Conservation (phyloP, 2,797 vertebrate species). For the Sebastes kiyomatsui region DNA sequence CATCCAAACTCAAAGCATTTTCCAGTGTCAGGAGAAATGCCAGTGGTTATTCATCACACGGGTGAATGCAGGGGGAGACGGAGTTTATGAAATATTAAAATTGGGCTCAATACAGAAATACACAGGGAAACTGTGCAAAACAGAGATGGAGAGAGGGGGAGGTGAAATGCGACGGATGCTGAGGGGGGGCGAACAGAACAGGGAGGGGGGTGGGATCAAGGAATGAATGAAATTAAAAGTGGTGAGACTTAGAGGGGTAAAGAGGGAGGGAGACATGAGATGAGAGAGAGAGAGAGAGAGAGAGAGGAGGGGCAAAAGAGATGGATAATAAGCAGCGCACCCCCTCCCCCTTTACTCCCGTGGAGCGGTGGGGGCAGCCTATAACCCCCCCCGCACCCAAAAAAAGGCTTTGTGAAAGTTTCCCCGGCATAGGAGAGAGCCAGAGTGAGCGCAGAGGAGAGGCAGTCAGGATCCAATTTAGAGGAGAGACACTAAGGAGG, state of each 20-base stretch:
- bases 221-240: conserved; percentile 80
- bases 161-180: conserved; percentile 55
- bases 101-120: conserved; percentile 40
- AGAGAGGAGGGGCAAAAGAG: conserved; percentile 75
- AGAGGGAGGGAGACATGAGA: conserved; percentile 68
- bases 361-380: conserved; percentile 78
- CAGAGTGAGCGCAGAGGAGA: conserved; percentile 59
- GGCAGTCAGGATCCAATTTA: conserved; percentile 61
- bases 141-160: conserved; percentile 53
- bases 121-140: conserved; percentile 26
- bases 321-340: conserved; percentile 76
- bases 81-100: conserved; percentile 72
- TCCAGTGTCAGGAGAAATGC: conserved; percentile 2
- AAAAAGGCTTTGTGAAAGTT: conserved; percentile 80
- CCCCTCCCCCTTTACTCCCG: conserved; percentile 80
- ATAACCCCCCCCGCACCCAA: conserved; percentile 50
- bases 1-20: background rate
- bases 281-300: conserved; percentile 66
- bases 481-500: conserved; percentile 44
- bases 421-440: conserved; percentile 68
- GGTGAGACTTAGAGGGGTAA: conserved; percentile 63
- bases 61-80: background rate
- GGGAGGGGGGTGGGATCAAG: conserved; percentile 58
- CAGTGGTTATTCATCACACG: conserved; percentile 15
- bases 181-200: conserved; percentile 36